A percentile compares a stretch with the other conserved stretches of the same genome.
Conservation (phyloP, 2,113 vertebrate species). For the Rhinopomastus cyanomelas region DNA sequence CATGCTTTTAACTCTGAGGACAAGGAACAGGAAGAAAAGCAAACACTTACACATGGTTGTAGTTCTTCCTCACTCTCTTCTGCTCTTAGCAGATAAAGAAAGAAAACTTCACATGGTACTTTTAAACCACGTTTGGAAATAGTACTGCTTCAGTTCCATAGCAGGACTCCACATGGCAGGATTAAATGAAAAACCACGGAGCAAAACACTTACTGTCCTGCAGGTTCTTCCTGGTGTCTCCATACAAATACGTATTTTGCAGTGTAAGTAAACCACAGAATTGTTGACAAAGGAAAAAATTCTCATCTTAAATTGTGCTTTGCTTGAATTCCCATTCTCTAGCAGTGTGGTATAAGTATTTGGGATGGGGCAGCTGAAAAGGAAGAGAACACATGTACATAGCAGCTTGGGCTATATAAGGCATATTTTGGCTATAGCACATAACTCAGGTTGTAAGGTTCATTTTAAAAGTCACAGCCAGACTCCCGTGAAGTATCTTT, state of each 20-base stretch:
- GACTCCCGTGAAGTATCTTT: background rate
- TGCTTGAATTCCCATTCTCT: constrained; percentile 83
- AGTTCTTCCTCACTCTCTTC: background rate
- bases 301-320: constrained; percentile 81
- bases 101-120: background rate
- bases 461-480: background rate
- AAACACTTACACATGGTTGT: background rate
- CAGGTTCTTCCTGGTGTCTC: constrained; percentile 73
- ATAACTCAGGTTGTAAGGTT: background rate
- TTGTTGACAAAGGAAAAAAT: constrained; percentile 84
- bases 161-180: background rate
- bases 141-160: background rate
- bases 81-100: background rate
- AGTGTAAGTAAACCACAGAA: constrained; percentile 86
- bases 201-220: constrained; percentile 74
- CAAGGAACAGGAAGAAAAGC: background rate
- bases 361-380: constrained; percentile 81
- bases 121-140: constrained; percentile 1
- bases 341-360: constrained; percentile 77
- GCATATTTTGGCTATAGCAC: background rate
- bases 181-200: background rate
- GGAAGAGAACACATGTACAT: background rate
- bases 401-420: background rate
- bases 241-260: constrained; percentile 83
- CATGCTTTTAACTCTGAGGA: background rate